Base-by-base conservation (phyloP, 2,113 vertebrate species). In the Petroica traversi region DNA sequence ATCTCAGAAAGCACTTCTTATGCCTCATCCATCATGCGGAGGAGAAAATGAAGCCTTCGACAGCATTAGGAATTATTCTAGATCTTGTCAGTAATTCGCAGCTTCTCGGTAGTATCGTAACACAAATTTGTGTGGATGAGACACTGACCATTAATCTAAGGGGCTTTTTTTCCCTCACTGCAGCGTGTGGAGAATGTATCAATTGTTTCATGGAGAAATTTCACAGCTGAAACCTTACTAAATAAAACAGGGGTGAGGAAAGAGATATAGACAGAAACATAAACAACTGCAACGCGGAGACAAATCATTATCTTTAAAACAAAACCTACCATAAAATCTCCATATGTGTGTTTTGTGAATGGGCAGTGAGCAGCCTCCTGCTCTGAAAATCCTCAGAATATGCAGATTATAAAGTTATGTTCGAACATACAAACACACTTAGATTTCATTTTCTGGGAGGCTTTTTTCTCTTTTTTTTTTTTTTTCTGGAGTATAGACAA, bases 31-130 rank as follows among this genome's bases (percentile, higher is more conserved):
- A 98, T 98, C 98, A 98, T 95, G 97, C 94, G 85, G 88, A 96
- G 96, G 95, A 95, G 96, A 98, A 98, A 98, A 98, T 98, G 98
- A 98, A 98, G 97, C 97, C 97, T 98, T 98, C 97, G 95, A 97
- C 98, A 98, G 97, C 97, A 98, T 97, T 97, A 98, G 98, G 98
- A 98, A 98, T 98, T 98, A 98, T 98, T 98, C 98, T 95, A 98
- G 98, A 98, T 98, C 98, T 98, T 98, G 98, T 98, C 98, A 97
- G 98, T 98, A 98, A 98, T 98, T 98, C 97, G 96, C 97, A 96
- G 98, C 96, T 96, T 96, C 97, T 98, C 97, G 63, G 84, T 95
- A 97, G 97, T 97, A 97, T 98, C 97, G 97, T 97, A 98, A 98
- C 98, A 98, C 97, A 97, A 97, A 97, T 97, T 97, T 98, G 97